phyloP scores from a whole-genome alignment of 1,140 invertebrate species.

The Panulirus ornatus region DNA sequence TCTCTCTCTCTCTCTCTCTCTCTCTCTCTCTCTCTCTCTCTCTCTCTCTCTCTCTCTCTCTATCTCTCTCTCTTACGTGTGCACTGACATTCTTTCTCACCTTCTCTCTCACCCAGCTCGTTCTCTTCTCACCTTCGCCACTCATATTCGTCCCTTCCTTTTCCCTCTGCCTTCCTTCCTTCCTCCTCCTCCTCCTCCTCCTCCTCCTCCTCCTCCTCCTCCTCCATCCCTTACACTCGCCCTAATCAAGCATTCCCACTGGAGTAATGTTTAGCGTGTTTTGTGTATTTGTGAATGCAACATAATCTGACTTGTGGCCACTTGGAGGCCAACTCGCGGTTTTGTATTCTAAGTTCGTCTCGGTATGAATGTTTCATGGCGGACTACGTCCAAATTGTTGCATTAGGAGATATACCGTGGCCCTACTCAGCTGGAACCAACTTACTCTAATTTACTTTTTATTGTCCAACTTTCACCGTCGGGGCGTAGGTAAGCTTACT shows the following conservation, averaged over 20 bases:
- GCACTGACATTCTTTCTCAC: background rate
- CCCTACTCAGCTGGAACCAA: too few relatives aligned
- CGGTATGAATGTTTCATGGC: too few relatives aligned
- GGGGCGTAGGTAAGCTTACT: too few relatives aligned
- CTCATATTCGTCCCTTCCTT: background rate
- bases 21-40: background rate
- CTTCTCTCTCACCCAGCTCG: background rate
- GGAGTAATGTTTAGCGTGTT: too few relatives aligned
- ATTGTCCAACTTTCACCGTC: background rate
- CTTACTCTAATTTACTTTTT: background rate
- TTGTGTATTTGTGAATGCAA: too few relatives aligned
- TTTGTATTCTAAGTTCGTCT: too few relatives aligned
- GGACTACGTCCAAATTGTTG: too few relatives aligned
- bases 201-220: background rate
- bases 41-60: background rate
- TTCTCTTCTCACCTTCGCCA: background rate
- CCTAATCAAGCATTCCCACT: background rate
- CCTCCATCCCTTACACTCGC: background rate
- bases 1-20: background rate
- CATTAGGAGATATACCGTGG: too few relatives aligned
- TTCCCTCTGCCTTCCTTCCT: background rate
- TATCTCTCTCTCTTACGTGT: background rate
- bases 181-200: background rate
- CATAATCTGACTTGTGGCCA: too few relatives aligned
- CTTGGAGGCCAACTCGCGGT: too few relatives aligned